These are phyloP conservation scores for Chaetoderma sp. DNA, from an alignment of 2,888 invertebrate genomes.

Conservation along the genomic window DNA sequence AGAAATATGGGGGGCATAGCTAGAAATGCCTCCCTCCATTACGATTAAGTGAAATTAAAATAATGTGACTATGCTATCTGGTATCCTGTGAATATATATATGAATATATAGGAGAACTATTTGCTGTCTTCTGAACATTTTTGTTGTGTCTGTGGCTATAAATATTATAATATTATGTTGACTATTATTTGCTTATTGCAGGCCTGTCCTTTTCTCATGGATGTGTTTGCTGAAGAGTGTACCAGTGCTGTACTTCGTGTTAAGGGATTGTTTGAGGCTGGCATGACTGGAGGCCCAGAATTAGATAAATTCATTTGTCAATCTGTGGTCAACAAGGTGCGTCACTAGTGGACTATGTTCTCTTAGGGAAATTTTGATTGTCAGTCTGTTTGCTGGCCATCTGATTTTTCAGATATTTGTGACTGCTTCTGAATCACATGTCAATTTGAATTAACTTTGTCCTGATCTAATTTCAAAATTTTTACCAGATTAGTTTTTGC, in stretches of 20 bases:
- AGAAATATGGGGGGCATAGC: too few species aligned
- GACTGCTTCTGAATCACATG: too few species aligned
- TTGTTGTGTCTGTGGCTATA: neutral
- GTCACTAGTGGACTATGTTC: neutral
- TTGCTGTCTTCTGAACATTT: neutral
- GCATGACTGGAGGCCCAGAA: constrained; percentile 34
- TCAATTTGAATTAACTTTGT: too few species aligned
- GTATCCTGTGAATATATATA: neutral
- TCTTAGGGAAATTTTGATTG: too few species aligned
- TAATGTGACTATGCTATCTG: too few species aligned
- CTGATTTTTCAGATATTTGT: too few species aligned
- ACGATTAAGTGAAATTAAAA: too few species aligned
- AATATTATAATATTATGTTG: neutral
- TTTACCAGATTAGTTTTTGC: too few species aligned
- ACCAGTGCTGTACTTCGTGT: constrained; percentile 48
- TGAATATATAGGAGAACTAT: neutral
- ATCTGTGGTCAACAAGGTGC: constrained; percentile 53
- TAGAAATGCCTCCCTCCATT: too few species aligned
- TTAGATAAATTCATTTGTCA: constrained; percentile 49
- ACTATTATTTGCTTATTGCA: constrained; percentile 29
- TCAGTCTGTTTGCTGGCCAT: too few species aligned
- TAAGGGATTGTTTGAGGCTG: constrained; percentile 40
- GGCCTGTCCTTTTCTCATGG: constrained; percentile 62
- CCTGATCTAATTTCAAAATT: too few species aligned
- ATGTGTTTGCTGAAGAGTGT: constrained; percentile 57